phyloP scores from a whole-genome alignment of 1,140 invertebrate genomes.

The Araneus ventricosus region DNA sequence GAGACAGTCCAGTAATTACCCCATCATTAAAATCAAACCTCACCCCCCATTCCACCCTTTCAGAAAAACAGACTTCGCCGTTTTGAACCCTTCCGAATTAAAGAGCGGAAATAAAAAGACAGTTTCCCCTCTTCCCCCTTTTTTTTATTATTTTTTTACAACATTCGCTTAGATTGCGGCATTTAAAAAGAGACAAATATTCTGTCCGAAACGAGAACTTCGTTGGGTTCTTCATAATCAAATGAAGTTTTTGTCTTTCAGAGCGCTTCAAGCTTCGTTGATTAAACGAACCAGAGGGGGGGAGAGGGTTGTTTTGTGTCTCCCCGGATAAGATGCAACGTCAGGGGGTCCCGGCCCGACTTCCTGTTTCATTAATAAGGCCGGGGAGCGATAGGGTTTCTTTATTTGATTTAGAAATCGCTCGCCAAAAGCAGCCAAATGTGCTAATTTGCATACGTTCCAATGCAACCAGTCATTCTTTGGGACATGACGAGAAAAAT shows the following conservation, averaged over 20 bases:
- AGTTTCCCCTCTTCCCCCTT: background rate
- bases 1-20: slow-evolving; percentile 19
- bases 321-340: background rate
- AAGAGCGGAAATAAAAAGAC: slow-evolving; percentile 34
- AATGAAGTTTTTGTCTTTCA: slow-evolving; percentile 55
- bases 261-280: slow-evolving; percentile 39
- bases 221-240: slow-evolving; percentile 53
- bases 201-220: slow-evolving; percentile 38
- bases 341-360: slow-evolving; percentile 5
- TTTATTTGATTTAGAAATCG: background rate
- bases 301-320: background rate
- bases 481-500: background rate
- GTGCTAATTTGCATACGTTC: background rate
- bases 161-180: background rate
- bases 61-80: background rate
- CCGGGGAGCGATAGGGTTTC: background rate
- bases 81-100: slow-evolving; percentile 9
- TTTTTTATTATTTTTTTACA: background rate
- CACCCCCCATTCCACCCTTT: background rate
- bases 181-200: slow-evolving; percentile 57
- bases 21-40: slow-evolving; percentile 35
- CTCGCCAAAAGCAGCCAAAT: slow-evolving; percentile 39
- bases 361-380: slow-evolving; percentile 51
- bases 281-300: slow-evolving; percentile 6
- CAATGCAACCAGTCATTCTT: background rate